Evolutionary conservation across 2,113 vertebrate species (phyloP).

Genomic region (Anhinga rufa): DNA sequence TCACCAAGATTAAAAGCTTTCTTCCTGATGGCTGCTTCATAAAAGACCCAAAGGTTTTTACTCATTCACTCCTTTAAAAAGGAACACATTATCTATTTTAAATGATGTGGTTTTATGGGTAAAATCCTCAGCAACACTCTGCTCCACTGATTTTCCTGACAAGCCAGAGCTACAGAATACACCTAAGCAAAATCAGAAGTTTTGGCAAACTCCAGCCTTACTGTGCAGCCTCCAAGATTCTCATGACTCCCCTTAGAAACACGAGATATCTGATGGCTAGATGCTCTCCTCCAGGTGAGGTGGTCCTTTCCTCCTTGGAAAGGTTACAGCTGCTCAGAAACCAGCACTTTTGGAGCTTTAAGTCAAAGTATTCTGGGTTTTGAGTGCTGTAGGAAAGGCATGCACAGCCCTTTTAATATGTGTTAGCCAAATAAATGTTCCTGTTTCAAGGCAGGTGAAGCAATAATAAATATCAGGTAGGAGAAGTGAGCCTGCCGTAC

Average conservation of each 20-base stretch:
- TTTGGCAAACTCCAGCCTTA: background rate
- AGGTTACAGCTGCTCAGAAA: background rate
- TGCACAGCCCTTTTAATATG: background rate
- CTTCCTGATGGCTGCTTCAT: background rate
- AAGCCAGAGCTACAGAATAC: background rate
- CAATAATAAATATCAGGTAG: conserved; percentile 32
- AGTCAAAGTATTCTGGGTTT: background rate
- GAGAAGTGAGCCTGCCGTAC: background rate
- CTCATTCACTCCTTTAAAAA: background rate
- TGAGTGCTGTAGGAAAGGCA: background rate
- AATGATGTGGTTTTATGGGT: background rate
- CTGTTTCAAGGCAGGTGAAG: background rate
- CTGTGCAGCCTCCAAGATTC: accelerated
- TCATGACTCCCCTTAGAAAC: accelerated
- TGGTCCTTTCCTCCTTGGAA: background rate
- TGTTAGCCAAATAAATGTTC: background rate
- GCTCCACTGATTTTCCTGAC: background rate
- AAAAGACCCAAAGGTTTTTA: background rate
- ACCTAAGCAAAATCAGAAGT: background rate
- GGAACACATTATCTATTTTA: background rate
- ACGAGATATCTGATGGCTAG: background rate
- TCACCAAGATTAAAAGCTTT: background rate
- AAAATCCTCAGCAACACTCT: background rate
- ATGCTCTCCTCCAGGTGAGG: background rate
- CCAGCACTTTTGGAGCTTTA: background rate